Base-by-base conservation (phyloP, 2,113 vertebrate genomes). In the Polypterus bichir region DNA sequence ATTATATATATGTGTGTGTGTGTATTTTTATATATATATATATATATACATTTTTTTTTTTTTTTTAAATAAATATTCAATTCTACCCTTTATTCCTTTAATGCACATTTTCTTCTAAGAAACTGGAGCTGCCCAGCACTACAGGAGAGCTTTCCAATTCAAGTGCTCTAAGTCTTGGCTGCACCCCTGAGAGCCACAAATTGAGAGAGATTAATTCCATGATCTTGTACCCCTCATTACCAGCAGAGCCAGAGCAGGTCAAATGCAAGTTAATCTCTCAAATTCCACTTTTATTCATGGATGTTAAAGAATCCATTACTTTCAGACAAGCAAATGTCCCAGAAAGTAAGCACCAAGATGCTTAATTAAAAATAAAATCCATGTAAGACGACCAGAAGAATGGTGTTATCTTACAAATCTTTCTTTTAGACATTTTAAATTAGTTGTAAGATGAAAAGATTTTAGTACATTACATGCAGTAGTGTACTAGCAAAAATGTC, bases 121-220 rank as follows among this genome's bases (percentile, higher is more conserved):
- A 62, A 67, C 77, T 75, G 74, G 79, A 75, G 76, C 77, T 78
- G 67, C 75, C 73, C 66, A 3, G 75, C 79, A 72, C 74, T 76
- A 82, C 78, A 72, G 80, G 82, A 83, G 76, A 73, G 81, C 83
- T 81, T 84, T 81, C 83, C 82, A 87, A 83, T 81, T 78, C 83
- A 84, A 83, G 77, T 75, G 73, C 79, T 87, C 84, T 83, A 83
- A 80, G 85, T 86, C 70, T 81, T 79, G 80, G 82, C 79, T 83
- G 81, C 82, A 81, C 83, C 83, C 86, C 79, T 70, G 84, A 85
- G 86, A 87, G 81, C 70, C 81, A 86, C 86, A 88, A 88, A 88
- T 82, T 80, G 85, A 81, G 82, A 84, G 81, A 86, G 84, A 89
- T 87, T 88, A 87, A 87, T 87, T 88, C 86, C 83, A 73, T 86